Base-by-base conservation (phyloP, 2,113 vertebrate genomes). In the Zosterops hypoxanthus region DNA sequence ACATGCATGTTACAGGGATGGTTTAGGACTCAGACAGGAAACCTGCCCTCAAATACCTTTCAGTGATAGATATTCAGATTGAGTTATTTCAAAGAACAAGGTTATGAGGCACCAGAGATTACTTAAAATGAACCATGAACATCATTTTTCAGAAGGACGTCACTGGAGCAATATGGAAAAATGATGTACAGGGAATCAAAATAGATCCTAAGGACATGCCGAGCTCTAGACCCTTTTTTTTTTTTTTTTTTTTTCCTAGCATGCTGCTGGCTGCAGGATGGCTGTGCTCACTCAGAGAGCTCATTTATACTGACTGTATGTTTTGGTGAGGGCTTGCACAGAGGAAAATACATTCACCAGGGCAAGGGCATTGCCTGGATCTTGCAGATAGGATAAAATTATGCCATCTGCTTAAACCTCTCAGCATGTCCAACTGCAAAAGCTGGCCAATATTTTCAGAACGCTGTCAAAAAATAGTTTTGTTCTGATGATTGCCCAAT, bases 201-300 rank as follows among this genome's bases (percentile, higher is more conserved):
- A 49, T 25, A 75, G 65, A 64, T 78, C 49, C 65, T 76, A 42
- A 53, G 61, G 71, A 80, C 33, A 36, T 5, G 3, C 44, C 60
- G 36, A 78, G 41, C 36, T 81, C 36, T 6, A 8, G 64, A 59
- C 6, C 4, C 0, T 16, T 56, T 49, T 47, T 36, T 33, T 0
- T 20, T 16, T 56, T 49, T 47, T 36, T 33, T 0, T 20, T 60
- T 47, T 52, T 39, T 28, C 0, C 55, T 50, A 14, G 33, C 0
- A 0, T 9, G 8, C 20, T 10, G 20, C 42, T 4, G 5, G 59
- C 46, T 87, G 73, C 1, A 8, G 66, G 49, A 57, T 1, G 2
- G 36, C 55, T 13, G 5, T 2, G 2, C 25, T 85, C 6, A 0
- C 60, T 75, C 5, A 0, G 39, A 71, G 34, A 44, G 12, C 9